Percentiles rank a stretch among this genome's conserved stretches.
Evolutionary conservation across 2,113 vertebrate species (phyloP).

Genomic region (Pygoscelis antarcticus): DNA sequence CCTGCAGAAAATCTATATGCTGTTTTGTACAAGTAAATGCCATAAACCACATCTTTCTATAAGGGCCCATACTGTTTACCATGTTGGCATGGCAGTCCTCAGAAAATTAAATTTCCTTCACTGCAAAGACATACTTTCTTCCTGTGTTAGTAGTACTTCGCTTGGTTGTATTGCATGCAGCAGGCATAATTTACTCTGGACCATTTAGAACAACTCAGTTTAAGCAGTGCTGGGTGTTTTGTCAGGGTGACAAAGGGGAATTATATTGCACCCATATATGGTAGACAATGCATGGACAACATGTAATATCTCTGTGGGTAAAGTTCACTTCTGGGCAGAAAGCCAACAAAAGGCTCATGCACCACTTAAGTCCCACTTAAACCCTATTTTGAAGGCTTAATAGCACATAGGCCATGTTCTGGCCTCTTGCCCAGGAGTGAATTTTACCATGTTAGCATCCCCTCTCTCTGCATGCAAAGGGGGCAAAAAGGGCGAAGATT

Average conservation of each 20-base stretch:
- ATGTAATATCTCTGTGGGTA: slow-evolving; percentile 16
- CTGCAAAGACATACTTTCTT: not conserved
- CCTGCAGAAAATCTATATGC: not conserved
- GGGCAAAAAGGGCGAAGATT: not conserved
- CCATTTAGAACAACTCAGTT: not conserved
- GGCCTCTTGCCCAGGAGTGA: slow-evolving; percentile 54
- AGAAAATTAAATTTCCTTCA: not conserved
- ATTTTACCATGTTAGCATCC: not conserved
- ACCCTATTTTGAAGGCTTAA: slow-evolving; percentile 57
- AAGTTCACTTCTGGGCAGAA: slow-evolving; percentile 60
- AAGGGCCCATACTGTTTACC: not conserved
- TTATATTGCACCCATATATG: not conserved
- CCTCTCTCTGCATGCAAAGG: not conserved
- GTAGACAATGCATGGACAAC: not conserved
- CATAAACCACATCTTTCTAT: not conserved
- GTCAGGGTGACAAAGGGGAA: not conserved
- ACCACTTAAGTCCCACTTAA: slow-evolving; percentile 64
- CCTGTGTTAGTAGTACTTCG: not conserved
- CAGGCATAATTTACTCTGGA: not conserved
- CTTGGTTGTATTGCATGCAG: not conserved
- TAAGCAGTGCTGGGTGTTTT: not conserved
- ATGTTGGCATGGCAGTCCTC: not conserved
- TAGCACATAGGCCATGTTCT: slow-evolving; percentile 42
- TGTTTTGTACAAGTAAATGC: not conserved
- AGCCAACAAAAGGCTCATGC: slow-evolving; percentile 54